A percentile compares a stretch with the other conserved stretches of the same genome.
Conservation (phyloP, 2,113 vertebrate species). For the Onychorhynchus coronatus region DNA sequence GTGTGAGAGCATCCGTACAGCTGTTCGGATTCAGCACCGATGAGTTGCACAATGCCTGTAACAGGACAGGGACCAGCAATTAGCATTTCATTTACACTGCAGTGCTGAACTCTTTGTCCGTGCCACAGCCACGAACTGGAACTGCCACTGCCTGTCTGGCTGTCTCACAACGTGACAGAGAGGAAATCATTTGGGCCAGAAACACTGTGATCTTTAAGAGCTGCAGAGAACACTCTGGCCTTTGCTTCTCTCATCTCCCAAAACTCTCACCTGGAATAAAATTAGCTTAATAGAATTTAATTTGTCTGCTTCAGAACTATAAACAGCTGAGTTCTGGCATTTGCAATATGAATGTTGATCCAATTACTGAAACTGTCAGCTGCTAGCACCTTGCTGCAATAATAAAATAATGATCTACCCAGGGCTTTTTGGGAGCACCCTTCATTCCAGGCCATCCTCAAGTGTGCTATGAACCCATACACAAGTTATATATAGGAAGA, state of each 20-base stretch:
- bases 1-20: background rate
- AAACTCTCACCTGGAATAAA: background rate
- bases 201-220: background rate
- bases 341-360: background rate
- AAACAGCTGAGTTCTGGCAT: slow-evolving; percentile 35
- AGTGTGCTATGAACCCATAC: background rate
- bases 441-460: slow-evolving; percentile 22
- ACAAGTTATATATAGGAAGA: slow-evolving; percentile 20
- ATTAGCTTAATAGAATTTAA: background rate
- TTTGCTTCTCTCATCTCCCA: background rate
- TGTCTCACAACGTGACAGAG: background rate
- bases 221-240: background rate
- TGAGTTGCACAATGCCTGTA: background rate
- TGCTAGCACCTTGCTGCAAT: background rate
- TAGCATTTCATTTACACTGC: background rate
- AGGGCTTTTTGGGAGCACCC: background rate
- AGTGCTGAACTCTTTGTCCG: background rate
- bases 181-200: background rate
- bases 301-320: background rate
- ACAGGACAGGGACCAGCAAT: background rate
- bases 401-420: slow-evolving; percentile 8
- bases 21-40: background rate
- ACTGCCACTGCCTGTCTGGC: background rate
- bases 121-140: background rate
- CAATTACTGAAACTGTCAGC: slow-evolving; percentile 38